Percentiles rank a stretch among this genome's conserved stretches.
Evolutionary conservation across 2,888 invertebrate genomes (phyloP).

Genomic region (Gryllus longicercus): DNA sequence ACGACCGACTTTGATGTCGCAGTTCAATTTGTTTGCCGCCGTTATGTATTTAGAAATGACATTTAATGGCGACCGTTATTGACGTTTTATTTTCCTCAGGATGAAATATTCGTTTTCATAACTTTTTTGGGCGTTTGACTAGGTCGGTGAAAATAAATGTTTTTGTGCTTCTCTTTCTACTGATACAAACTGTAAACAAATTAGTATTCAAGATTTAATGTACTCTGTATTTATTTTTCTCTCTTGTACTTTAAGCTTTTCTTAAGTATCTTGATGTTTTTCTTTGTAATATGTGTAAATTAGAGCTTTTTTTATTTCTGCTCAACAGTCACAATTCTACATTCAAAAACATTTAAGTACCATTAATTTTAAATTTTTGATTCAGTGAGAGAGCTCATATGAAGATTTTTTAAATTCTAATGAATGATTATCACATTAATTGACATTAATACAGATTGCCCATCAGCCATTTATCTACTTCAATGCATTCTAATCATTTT

Average conservation of each 20-base stretch:
- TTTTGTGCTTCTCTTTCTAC: background rate
- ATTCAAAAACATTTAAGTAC: no score
- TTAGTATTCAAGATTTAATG: background rate
- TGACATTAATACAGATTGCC: no score
- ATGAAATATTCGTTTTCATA: constrained; percentile 17
- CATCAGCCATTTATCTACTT: no score
- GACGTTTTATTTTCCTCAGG: background rate
- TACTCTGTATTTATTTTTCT: background rate
- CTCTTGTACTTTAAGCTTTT: background rate
- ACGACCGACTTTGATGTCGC: background rate
- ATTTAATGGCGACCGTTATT: background rate
- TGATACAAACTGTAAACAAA: background rate
- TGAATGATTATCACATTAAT: no score
- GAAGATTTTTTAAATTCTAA: no score
- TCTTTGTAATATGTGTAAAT: no score
- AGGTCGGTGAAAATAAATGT: background rate
- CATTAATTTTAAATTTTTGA: no score
- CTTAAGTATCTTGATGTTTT: background rate
- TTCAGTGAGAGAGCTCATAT: no score
- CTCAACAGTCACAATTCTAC: no score
- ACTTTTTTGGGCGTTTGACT: background rate
- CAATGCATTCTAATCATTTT: no score
- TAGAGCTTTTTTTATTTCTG: no score
- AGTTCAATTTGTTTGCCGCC: constrained; percentile 4
- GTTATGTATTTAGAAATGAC: constrained; percentile 10